phyloP scores from a whole-genome alignment of 2,797 vertebrate genomes.

The Sebastes hubbsi region DNA sequence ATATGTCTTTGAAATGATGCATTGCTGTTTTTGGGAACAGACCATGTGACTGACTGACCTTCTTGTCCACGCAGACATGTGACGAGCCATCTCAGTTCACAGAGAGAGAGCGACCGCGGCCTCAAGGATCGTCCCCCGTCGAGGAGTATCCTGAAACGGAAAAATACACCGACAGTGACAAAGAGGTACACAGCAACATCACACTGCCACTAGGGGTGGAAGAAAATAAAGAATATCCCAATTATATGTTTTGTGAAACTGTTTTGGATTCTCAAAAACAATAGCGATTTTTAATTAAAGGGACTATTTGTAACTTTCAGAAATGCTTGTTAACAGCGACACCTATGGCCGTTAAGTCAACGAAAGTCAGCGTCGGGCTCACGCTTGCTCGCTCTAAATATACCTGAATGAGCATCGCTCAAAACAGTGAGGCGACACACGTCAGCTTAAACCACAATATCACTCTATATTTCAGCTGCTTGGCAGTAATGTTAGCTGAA shows the following conservation, averaged over 20 bases:
- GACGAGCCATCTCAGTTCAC: conserved; percentile 83
- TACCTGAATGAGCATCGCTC: too few relatives aligned
- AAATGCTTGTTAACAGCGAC: too few relatives aligned
- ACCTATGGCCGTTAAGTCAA: too few relatives aligned
- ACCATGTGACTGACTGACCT: conserved; percentile 17
- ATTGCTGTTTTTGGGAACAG: not conserved
- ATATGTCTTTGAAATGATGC: not conserved
- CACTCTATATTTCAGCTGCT: too few relatives aligned
- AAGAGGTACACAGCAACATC: conserved; percentile 78
- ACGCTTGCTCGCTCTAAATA: too few relatives aligned
- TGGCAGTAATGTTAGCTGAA: too few relatives aligned
- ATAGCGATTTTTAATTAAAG: not conserved
- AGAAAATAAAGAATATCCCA: not conserved
- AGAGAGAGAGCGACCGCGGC: conserved; percentile 91
- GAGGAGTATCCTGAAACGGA: conserved; percentile 88
- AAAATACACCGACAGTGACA: conserved; percentile 76
- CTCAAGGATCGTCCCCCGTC: conserved; percentile 96
- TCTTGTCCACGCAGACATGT: conserved; percentile 79
- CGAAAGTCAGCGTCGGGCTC: too few relatives aligned
- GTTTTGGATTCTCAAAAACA: not conserved
- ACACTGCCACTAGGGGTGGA: not conserved
- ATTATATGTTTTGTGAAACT: too few relatives aligned
- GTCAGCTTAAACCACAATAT: too few relatives aligned
- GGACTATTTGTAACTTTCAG: too few relatives aligned
- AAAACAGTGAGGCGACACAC: too few relatives aligned